phyloP scores from a whole-genome alignment of 2,797 vertebrate species.

The Schizopygopsis malacanthus region DNA sequence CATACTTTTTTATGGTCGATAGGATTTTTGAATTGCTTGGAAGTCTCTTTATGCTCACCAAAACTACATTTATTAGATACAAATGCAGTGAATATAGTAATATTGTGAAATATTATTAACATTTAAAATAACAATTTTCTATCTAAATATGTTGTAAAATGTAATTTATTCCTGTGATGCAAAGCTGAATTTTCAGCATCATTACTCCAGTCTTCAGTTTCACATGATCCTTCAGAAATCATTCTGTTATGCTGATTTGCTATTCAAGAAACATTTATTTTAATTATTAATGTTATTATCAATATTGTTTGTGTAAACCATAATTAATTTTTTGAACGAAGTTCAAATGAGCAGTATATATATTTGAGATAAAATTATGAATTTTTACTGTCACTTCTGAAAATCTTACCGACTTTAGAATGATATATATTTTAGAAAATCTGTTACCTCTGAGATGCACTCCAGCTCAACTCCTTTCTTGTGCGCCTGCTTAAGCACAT shows the following conservation, averaged over 20 bases:
- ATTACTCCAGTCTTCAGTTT: background rate
- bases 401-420: background rate
- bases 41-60: background rate
- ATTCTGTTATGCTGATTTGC: background rate
- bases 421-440: background rate
- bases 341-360: background rate
- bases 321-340: background rate
- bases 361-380: background rate
- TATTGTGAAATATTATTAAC: background rate
- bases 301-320: background rate
- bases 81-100: background rate
- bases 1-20: background rate
- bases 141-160: background rate
- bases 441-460: constrained; percentile 88
- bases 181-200: background rate
- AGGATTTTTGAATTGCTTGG: background rate
- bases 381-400: background rate
- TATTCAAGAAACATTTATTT: background rate
- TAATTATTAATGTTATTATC: background rate
- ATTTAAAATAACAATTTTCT: background rate
- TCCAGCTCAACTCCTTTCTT: constrained; percentile 93
- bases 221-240: background rate
- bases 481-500: constrained; percentile 90
- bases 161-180: background rate
- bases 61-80: background rate